phyloP scores from a whole-genome alignment of 2,113 vertebrate genomes.

The Neotoma lepida region DNA sequence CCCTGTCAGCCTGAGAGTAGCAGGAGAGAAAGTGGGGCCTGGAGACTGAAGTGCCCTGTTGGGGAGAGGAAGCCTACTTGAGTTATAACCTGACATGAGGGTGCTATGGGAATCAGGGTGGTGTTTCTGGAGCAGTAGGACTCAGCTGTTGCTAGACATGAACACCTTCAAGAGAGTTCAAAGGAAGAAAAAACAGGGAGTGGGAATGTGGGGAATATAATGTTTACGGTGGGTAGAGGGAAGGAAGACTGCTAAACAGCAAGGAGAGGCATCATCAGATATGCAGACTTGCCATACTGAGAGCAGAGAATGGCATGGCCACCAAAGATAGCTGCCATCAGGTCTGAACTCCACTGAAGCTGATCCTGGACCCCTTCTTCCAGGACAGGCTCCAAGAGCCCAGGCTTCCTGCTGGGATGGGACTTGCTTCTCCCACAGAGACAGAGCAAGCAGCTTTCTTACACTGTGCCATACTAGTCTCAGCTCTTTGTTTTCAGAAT shows the following conservation, averaged over 20 bases:
- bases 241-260: neutral
- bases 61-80: neutral
- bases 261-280: neutral
- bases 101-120: neutral
- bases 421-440: no score
- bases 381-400: neutral
- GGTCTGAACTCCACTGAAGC: neutral
- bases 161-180: neutral
- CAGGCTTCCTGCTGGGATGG: neutral
- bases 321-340: neutral
- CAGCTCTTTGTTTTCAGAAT: neutral
- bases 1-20: neutral
- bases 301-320: neutral
- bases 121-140: neutral
- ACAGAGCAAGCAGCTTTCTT: neutral
- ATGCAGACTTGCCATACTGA: no score
- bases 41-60: rapidly evolving
- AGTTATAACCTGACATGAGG: neutral
- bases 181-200: neutral
- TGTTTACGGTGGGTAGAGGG: neutral
- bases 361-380: neutral
- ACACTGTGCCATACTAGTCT: neutral
- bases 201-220: neutral
- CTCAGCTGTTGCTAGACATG: neutral
- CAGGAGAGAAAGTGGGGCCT: neutral